phyloP scores from a whole-genome alignment of 2,888 invertebrate species.

The Monochamus alternatus region DNA sequence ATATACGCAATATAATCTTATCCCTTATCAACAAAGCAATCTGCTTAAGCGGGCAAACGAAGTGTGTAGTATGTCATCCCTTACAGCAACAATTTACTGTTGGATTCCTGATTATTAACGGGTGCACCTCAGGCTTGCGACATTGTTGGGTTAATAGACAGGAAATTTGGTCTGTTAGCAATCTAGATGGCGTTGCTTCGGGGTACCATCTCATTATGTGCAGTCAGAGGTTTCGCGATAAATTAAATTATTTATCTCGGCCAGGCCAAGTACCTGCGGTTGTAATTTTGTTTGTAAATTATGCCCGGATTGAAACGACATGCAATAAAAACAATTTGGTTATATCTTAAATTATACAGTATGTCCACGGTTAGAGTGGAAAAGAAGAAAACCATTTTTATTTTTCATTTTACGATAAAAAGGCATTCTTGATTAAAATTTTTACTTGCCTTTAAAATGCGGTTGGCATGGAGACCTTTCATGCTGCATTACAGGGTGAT shows the following conservation, averaged over 20 bases:
- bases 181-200: constrained; percentile 29
- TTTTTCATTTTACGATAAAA: no score
- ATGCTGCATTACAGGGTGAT: no score
- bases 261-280: neutral
- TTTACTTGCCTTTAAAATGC: no score
- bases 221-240: constrained; percentile 2
- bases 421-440: no score
- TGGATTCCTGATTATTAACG: constrained; percentile 53
- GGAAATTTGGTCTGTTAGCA: constrained; percentile 58
- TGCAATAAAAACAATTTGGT: no score
- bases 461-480: no score
- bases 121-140: constrained; percentile 44
- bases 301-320: no score
- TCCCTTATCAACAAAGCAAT: neutral
- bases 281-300: no score
- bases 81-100: constrained; percentile 53
- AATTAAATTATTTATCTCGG: constrained; percentile 1
- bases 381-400: no score
- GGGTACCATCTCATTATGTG: constrained; percentile 20
- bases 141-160: constrained; percentile 60
- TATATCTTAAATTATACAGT: no score
- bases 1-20: neutral
- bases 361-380: no score
- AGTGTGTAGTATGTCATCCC: constrained; percentile 36
- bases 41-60: constrained; percentile 13